A percentile compares a stretch with the other conserved stretches of the same genome.
These are phyloP conservation scores for Neodiprion fabricii DNA, from an alignment of 1,140 invertebrate species.

Conservation along the genomic window DNA sequence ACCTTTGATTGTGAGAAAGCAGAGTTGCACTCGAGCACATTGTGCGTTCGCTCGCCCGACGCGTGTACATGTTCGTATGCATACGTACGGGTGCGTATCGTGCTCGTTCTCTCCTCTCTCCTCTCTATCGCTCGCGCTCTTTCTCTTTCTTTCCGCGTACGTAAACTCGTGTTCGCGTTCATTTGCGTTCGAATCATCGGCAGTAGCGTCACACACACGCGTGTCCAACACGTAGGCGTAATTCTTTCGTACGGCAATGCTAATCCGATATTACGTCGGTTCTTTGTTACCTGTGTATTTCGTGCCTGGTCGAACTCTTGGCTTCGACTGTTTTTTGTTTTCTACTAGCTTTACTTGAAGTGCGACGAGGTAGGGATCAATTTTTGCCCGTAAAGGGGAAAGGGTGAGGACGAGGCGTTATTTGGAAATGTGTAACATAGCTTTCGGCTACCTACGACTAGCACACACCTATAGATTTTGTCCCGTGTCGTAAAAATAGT, in stretches of 20 bases:
- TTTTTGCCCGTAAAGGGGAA: background rate
- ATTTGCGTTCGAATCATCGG: conserved; percentile 34
- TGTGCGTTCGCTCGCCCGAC: background rate
- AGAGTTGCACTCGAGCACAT: conserved; percentile 12
- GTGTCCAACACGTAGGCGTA: conserved; percentile 10
- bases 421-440: background rate
- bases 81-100: background rate
- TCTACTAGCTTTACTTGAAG: too few species aligned
- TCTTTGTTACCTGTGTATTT: conserved; percentile 15
- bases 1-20: conserved; percentile 15
- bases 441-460: too few species aligned
- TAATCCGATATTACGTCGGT: conserved; percentile 26
- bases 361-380: background rate
- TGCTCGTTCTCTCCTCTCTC: background rate
- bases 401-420: background rate
- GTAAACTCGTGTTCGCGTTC: conserved; percentile 22
- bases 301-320: too few species aligned
- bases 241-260: conserved; percentile 10
- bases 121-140: background rate
- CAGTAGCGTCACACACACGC: conserved; percentile 26
- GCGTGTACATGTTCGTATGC: too few species aligned
- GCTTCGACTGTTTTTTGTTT: too few species aligned
- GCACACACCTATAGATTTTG: background rate
- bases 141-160: background rate
- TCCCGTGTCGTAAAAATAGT: conserved; percentile 27